Evolutionary conservation across 2,797 vertebrate species (phyloP).

Genomic region (Aeoliscus strigatus): DNA sequence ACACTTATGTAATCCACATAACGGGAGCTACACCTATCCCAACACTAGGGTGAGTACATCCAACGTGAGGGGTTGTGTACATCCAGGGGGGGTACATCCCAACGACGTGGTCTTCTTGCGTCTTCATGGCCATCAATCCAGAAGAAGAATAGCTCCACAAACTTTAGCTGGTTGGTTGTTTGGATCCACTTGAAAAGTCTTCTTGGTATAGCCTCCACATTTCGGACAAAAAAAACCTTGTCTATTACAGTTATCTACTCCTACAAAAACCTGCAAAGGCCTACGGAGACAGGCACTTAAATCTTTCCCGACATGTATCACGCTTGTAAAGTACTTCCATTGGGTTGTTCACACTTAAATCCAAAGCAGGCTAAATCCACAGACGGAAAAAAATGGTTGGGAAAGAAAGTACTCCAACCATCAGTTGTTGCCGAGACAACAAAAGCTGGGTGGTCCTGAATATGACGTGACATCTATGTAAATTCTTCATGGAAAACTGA

Average conservation of each 20-base stretch:
- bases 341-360: constrained; percentile 56
- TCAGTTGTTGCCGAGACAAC: constrained; percentile 40
- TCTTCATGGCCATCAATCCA: constrained; percentile 62
- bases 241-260: constrained; percentile 13
- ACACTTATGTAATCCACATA: constrained; percentile 71
- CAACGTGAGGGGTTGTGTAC: constrained; percentile 45
- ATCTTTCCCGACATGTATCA: constrained; percentile 26
- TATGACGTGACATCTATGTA: constrained; percentile 31
- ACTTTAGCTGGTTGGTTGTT: constrained; percentile 24
- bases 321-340: constrained; percentile 42
- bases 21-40: constrained; percentile 59
- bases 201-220: constrained; percentile 46
- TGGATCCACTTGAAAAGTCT: constrained; percentile 51
- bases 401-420: constrained; percentile 64
- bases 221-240: constrained; percentile 6
- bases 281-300: constrained; percentile 13
- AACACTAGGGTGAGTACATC: constrained; percentile 64
- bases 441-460: constrained; percentile 39
- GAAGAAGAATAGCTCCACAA: constrained; percentile 62
- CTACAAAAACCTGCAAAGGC: constrained; percentile 25
- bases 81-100: constrained; percentile 65
- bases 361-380: constrained; percentile 68
- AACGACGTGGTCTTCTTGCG: constrained; percentile 44
- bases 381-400: constrained; percentile 42
- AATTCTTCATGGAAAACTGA: constrained; percentile 45